Percentiles rank a stretch among this genome's conserved stretches.
Conservation (phyloP, 2,797 vertebrate species). For the Intellagama lesueurii region DNA sequence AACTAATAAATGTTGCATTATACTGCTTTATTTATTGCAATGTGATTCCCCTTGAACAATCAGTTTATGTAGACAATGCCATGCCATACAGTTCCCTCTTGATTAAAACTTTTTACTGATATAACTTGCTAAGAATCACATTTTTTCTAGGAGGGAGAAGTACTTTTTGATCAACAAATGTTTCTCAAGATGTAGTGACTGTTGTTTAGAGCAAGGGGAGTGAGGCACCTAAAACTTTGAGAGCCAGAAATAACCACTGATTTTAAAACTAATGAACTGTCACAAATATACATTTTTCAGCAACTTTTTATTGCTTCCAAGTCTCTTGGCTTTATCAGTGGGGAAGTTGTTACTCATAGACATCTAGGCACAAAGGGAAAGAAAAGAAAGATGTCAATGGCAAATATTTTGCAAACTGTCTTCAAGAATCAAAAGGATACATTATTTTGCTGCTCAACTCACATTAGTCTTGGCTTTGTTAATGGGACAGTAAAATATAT, state of each 20-base stretch:
- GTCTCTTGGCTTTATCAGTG: not conserved
- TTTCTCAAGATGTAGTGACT: not conserved
- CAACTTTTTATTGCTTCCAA: not conserved
- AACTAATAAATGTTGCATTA: not conserved
- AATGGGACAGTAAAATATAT: not conserved
- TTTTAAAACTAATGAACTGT: not conserved
- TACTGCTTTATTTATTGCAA: not conserved
- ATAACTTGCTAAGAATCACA: not conserved
- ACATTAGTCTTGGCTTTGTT: not conserved
- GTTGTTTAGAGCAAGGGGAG: not conserved
- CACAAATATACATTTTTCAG: not conserved
- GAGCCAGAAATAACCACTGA: not conserved
- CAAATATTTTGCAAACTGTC: too few species aligned
- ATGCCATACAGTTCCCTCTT: not conserved
- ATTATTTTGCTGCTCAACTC: not conserved
- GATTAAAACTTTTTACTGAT: not conserved
- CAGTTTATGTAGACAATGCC: not conserved
- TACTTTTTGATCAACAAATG: not conserved
- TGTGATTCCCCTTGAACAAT: not conserved
- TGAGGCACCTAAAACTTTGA: not conserved
- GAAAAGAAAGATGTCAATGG: too few species aligned
- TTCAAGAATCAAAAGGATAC: not conserved
- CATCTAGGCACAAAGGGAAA: not conserved
- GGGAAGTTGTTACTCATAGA: not conserved
- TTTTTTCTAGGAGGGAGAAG: not conserved